These are phyloP conservation scores for Cirrhinus mrigala DNA, from an alignment of 2,797 vertebrate species.

Conservation along the genomic window DNA sequence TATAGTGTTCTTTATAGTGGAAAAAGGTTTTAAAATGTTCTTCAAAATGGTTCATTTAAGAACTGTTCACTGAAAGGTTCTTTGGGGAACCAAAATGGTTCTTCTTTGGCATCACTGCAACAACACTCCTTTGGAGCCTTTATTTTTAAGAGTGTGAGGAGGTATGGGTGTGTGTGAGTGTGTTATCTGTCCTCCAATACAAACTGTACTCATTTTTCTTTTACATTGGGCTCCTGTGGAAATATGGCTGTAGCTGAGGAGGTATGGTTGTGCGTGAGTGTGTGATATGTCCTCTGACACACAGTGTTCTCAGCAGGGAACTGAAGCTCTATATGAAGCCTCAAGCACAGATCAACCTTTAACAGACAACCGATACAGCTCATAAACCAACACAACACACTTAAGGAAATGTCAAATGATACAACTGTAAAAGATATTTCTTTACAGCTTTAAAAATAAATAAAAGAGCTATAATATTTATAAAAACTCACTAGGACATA, in stretches of 20 bases:
- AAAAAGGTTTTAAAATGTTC: no score
- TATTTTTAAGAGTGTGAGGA: not conserved
- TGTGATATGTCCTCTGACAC: slow-evolving; percentile 20
- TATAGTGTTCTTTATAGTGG: no score
- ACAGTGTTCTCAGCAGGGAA: slow-evolving; percentile 5
- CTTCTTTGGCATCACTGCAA: no score
- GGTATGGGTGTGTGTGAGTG: not conserved
- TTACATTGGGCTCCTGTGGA: not conserved
- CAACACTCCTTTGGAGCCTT: no score
- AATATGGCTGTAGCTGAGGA: not conserved
- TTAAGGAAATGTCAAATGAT: slow-evolving; percentile 9
- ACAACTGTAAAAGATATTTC: not conserved
- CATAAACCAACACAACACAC: slow-evolving; percentile 2
- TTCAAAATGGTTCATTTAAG: no score
- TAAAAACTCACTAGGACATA: not conserved
- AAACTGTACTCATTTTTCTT: not conserved
- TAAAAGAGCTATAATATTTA: not conserved
- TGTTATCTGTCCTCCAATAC: not conserved
- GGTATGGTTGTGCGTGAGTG: not conserved
- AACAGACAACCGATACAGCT: slow-evolving; percentile 18
- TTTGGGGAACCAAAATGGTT: no score
- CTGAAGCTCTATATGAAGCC: slow-evolving; percentile 23
- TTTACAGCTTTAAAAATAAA: not conserved
- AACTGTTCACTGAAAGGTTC: no score
- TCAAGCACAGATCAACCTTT: slow-evolving; percentile 46